Conservation (phyloP, 1,140 invertebrate genomes). For the Drosophila arawakana region DNA sequence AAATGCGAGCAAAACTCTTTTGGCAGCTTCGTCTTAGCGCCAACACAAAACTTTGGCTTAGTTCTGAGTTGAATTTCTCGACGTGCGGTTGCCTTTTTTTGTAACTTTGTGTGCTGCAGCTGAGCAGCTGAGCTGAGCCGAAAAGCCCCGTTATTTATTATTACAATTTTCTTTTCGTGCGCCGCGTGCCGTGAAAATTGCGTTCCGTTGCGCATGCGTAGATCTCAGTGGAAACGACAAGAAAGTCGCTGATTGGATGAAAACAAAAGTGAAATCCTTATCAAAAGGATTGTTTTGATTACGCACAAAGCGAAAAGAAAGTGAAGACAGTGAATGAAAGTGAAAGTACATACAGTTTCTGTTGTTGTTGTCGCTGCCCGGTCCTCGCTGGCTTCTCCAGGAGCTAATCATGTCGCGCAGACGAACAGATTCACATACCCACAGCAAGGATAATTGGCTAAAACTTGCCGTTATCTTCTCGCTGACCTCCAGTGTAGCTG, state of each 20-base stretch:
- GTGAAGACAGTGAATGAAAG: constrained; percentile 61
- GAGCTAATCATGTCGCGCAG: constrained; percentile 48
- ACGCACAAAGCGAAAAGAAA: constrained; percentile 51
- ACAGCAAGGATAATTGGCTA: constrained; percentile 70
- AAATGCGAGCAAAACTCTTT: constrained; percentile 47
- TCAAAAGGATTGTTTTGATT: constrained; percentile 44
- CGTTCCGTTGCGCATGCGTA: constrained; percentile 64
- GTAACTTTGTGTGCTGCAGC: not conserved
- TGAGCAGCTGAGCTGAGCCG: constrained; percentile 13
- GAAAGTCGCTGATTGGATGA: constrained; percentile 53
- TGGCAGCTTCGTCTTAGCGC: constrained; percentile 42
- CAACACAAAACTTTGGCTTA: constrained; percentile 68
- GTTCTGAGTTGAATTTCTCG: constrained; percentile 78
- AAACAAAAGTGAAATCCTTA: constrained; percentile 79
- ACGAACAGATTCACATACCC: constrained; percentile 38
- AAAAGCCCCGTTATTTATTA: constrained; percentile 9
- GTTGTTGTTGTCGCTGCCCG: not conserved
- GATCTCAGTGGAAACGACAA: constrained; percentile 24
- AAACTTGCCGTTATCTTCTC: constrained; percentile 6
- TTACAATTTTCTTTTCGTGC: constrained; percentile 67
- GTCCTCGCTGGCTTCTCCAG: constrained; percentile 23
- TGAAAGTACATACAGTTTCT: constrained; percentile 56
- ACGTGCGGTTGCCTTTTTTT: constrained; percentile 64
- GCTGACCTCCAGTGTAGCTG: not conserved
- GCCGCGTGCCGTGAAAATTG: constrained; percentile 47